Percentiles rank a stretch among this genome's conserved stretches.
phyloP scores from a whole-genome alignment of 2,797 vertebrate genomes.

The Rhabdophis nuchalis region DNA sequence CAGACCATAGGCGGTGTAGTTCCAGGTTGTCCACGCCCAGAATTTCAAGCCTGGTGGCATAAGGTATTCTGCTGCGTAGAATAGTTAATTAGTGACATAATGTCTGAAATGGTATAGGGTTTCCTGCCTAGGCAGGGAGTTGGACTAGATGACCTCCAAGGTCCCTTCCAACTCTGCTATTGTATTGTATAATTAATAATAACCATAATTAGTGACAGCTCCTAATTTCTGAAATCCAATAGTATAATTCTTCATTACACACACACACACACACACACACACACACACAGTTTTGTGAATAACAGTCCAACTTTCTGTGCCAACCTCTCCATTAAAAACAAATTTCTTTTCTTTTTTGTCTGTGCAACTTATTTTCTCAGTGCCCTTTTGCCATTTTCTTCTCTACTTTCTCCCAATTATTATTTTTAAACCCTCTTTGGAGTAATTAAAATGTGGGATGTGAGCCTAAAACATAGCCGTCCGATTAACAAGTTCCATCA shows the following conservation, averaged over 20 bases:
- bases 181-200: no score
- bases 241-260: not conserved
- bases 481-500: slow-evolving; percentile 12
- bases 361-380: not conserved
- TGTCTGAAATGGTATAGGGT: no score
- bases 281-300: not conserved
- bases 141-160: no score
- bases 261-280: no score
- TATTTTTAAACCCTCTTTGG: not conserved
- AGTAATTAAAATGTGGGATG: slow-evolving; percentile 11
- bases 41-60: no score
- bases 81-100: no score
- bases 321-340: slow-evolving; percentile 42
- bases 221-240: not conserved
- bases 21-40: no score
- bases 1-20: no score
- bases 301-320: slow-evolving; percentile 32
- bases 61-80: no score
- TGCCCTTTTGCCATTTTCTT: not conserved
- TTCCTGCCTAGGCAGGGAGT: no score
- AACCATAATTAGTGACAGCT: not conserved
- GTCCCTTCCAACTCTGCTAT: no score
- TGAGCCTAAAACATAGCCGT: slow-evolving; percentile 9
- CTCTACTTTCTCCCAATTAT: not conserved
- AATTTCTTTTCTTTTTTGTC: not conserved